These are phyloP conservation scores for Lophochroa leadbeateri DNA, from an alignment of 2,113 vertebrate species.

Conservation along the genomic window DNA sequence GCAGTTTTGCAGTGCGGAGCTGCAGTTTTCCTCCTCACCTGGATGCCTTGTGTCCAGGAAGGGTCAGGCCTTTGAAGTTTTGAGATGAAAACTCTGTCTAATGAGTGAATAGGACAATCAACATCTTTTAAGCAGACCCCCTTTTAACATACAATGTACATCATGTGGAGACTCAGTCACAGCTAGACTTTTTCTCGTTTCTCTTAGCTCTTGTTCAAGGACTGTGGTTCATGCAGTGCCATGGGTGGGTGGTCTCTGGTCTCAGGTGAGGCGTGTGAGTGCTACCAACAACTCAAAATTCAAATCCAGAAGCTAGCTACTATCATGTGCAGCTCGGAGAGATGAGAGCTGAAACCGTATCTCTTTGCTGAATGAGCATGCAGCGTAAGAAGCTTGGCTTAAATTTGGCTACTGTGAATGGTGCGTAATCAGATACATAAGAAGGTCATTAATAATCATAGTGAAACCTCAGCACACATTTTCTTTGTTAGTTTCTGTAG, in stretches of 20 bases:
- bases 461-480: not conserved
- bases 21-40: not conserved
- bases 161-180: not conserved
- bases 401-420: not conserved
- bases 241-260: rapidly evolving
- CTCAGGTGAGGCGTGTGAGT: not conserved
- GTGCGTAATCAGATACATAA: not conserved
- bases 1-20: not conserved
- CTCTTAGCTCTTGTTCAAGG: not conserved
- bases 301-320: not conserved
- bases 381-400: rapidly evolving
- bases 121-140: not conserved
- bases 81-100: not conserved
- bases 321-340: rapidly evolving
- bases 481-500: not conserved
- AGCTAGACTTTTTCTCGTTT: not conserved
- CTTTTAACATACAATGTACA: rapidly evolving
- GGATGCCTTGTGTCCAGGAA: not conserved
- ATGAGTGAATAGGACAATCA: not conserved
- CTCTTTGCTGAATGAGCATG: not conserved
- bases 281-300: not conserved
- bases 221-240: not conserved
- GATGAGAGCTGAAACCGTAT: not conserved
- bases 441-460: not conserved
- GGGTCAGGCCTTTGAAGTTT: not conserved